These are phyloP conservation scores for Bubo bubo DNA, from an alignment of 2,113 vertebrate species.

Conservation along the genomic window DNA sequence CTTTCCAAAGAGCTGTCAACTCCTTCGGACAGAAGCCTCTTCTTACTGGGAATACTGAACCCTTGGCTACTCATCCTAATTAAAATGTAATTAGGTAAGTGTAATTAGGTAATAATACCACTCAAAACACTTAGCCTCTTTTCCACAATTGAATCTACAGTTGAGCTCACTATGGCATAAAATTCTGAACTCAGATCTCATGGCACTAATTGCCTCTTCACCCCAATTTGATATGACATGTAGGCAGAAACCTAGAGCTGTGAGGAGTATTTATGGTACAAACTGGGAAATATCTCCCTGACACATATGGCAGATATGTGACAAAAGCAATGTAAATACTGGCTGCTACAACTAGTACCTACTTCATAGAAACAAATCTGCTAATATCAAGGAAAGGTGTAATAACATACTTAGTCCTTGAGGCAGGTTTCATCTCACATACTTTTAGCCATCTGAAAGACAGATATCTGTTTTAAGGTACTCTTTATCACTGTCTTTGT, in stretches of 20 bases:
- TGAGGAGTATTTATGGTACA: neutral
- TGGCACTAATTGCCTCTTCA: constrained; percentile 46
- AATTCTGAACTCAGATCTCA: constrained; percentile 51
- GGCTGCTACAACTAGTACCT: neutral
- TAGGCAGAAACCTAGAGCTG: neutral
- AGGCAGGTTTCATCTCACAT: neutral
- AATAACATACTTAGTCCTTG: neutral
- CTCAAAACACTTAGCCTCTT: constrained; percentile 49
- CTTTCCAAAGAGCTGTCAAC: constrained; percentile 47
- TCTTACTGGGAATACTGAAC: constrained; percentile 31
- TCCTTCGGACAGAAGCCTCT: constrained; percentile 3
- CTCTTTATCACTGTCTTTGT: neutral
- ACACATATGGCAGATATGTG: neutral
- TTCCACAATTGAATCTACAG: constrained; percentile 43
- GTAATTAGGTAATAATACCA: constrained; percentile 58
- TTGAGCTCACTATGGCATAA: constrained; percentile 39
- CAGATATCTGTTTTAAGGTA: neutral
- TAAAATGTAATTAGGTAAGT: constrained; percentile 64
- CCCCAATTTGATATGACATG: constrained; percentile 9
- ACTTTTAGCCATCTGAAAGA: neutral
- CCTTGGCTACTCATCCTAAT: constrained; percentile 65
- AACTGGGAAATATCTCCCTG: neutral
- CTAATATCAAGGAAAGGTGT: neutral
- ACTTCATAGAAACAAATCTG: neutral
- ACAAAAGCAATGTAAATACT: neutral